Conservation (phyloP, 2,888 invertebrate genomes). For the Aelia acuminata region DNA sequence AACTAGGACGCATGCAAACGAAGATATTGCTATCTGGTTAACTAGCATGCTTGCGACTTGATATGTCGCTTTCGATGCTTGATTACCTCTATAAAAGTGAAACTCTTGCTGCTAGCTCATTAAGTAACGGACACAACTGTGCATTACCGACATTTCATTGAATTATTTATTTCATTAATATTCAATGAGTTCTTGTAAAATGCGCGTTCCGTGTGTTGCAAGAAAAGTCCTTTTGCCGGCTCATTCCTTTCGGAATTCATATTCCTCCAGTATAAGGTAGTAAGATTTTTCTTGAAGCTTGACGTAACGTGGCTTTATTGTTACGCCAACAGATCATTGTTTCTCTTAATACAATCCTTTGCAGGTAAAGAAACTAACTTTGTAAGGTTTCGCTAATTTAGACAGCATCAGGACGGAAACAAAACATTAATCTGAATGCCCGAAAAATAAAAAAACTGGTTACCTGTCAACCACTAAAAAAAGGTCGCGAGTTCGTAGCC, state of each 20-base stretch:
- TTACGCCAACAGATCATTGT: too few relatives aligned
- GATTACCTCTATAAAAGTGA: not conserved
- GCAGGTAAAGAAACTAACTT: too few relatives aligned
- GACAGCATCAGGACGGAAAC: too few relatives aligned
- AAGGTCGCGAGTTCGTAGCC: too few relatives aligned
- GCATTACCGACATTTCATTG: not conserved
- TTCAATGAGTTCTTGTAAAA: not conserved
- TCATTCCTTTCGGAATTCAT: not conserved
- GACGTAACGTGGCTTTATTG: too few relatives aligned
- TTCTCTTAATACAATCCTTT: too few relatives aligned
- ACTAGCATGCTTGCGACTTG: not conserved
- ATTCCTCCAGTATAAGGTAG: not conserved
- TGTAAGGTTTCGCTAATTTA: too few relatives aligned
- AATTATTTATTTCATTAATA: slow-evolving; percentile 26
- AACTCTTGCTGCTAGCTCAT: not conserved
- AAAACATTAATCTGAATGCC: too few relatives aligned
- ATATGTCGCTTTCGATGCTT: not conserved
- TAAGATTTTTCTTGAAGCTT: too few relatives aligned
- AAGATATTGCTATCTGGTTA: not conserved
- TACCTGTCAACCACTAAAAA: too few relatives aligned
- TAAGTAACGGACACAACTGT: not conserved
- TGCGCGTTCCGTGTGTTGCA: not conserved
- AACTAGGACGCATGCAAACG: not conserved
- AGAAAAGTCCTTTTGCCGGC: not conserved
- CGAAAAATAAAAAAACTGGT: too few relatives aligned